These are phyloP conservation scores for Chouioia cunea DNA, from an alignment of 2,888 invertebrate species.

Conservation along the genomic window DNA sequence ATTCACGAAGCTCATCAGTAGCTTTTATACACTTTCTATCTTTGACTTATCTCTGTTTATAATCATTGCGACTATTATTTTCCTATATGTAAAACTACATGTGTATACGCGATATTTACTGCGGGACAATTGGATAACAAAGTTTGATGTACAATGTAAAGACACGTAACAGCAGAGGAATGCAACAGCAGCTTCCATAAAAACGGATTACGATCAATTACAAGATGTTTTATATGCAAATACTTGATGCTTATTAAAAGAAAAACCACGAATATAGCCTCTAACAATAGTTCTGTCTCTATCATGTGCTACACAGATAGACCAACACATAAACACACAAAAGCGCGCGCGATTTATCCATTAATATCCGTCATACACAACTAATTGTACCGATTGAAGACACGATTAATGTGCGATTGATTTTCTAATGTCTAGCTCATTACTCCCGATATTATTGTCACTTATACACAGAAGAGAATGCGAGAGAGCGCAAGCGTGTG, in stretches of 20 bases:
- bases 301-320: conserved; percentile 45
- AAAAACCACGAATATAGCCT: conserved; percentile 46
- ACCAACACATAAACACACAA: conserved; percentile 34
- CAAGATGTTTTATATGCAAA: conserved; percentile 24
- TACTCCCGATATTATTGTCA: conserved; percentile 40
- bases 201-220: conserved; percentile 7
- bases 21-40: conserved; percentile 23
- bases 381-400: conserved; percentile 37
- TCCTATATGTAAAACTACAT: conserved; percentile 38
- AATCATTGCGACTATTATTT: conserved; percentile 36
- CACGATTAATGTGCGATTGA: conserved; percentile 24
- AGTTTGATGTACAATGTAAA: conserved; percentile 19
- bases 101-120: conserved; percentile 47
- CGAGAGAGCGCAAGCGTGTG: neutral
- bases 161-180: neutral
- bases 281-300: conserved; percentile 42
- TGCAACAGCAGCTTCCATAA: neutral
- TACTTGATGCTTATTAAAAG: conserved; percentile 34
- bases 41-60: conserved; percentile 14
- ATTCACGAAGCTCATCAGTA: conserved; percentile 9
- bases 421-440: conserved; percentile 36
- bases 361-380: conserved; percentile 38
- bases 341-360: conserved; percentile 45
- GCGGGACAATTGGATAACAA: conserved; percentile 28
- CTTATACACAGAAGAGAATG: conserved; percentile 33